Base-by-base conservation (phyloP, 1,140 invertebrate genomes). In the Bombus confusus region DNA sequence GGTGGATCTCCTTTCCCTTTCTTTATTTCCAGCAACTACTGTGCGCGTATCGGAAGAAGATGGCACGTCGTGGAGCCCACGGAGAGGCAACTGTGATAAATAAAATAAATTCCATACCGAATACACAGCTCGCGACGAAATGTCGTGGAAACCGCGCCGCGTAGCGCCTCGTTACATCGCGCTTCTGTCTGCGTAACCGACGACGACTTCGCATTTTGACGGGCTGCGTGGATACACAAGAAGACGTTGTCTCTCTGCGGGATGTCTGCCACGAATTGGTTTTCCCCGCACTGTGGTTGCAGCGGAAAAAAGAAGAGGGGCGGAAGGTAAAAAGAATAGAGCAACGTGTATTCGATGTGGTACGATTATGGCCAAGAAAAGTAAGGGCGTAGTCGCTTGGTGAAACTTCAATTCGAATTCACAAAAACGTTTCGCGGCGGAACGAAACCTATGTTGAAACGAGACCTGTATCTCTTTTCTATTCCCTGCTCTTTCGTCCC, bases 21-120 rank as follows among this genome's bases (percentile, higher is more conserved):
- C 88, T 90, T 90, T 87, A 85, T 87, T 82, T 68, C 78, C 74
- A 52, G 39, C 81, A 68, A 52, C 76, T 37, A 34, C 22, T 80
- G 59, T 88, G 37, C 43, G 62, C 34, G 62, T 41, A 43, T 41
- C 31, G 34, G 31, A 31, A 64, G 37, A 47, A 62, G 52, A 43
- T 39, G 52, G 43, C 66, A 64, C 68, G 72, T 25, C 83, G 66
- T 64, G 34, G 28, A 22, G 37, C 57, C 41, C 73, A 62, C 47
- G 74, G 81, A 68, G 81, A 77, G 86, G 76, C 59, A 82, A 75
- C 64, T 66, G 69, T 57, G 73, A 86, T 85, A 91, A 92, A 91
- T 93, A 92, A 92, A 92, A 91, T 91, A 91, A 92, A 92, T 92
- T 91, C 80, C 85, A 43, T 78, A 83, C 82, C 85, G 83, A 91